Evolutionary conservation across 2,888 invertebrate genomes (phyloP), one percentile per base, ranked within the genome.

Genomic region (Lasioglossum pauxillum): DNA sequence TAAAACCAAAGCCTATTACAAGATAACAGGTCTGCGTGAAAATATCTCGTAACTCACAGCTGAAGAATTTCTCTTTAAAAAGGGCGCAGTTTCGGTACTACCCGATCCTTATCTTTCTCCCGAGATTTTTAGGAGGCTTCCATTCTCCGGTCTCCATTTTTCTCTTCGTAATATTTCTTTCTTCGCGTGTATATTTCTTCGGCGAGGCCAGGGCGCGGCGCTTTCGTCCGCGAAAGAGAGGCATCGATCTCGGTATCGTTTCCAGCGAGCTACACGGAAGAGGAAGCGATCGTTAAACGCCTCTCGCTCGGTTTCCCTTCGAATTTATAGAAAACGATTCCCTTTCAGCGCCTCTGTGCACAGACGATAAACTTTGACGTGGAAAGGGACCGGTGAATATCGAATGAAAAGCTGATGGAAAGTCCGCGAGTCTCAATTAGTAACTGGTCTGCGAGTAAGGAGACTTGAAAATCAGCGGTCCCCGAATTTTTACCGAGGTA

Each of bases 251-350:
- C 2, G 23, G 46, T 16, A 72, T 35, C 75, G 73, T 57, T 82
- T 31, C n/a, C 38, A 46, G 16, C 46, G 67, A 35, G 57, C 73
- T 78, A 73, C 74, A 53, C 72, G 75, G n/a, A 73, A 76, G 77
- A 74, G 75, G 83, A 64, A 85, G 49, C n/a, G 78, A 46, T 83
- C 78, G 78, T 85, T 85, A 83, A 79, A 75, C 41, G 67, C 35
- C 78, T 83, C 75, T 64, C 75, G 57, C 31, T 31, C 69, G 67
- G 53, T 14, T 4, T 23, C 57, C 44, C 23, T 49, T 19, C 64
- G 49, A 82, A 78, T 84, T 82, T 75, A 60, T 74, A 76, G 76
- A 77, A 77, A 83, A 67, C 76, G 44, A 60, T 38, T 75, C 60
- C 75, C 35, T 60, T 49, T 46, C 69, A 8, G 72, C 14, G n/a